phyloP scores from a whole-genome alignment of 2,113 vertebrate species.

The Psilopogon haemacephalus region DNA sequence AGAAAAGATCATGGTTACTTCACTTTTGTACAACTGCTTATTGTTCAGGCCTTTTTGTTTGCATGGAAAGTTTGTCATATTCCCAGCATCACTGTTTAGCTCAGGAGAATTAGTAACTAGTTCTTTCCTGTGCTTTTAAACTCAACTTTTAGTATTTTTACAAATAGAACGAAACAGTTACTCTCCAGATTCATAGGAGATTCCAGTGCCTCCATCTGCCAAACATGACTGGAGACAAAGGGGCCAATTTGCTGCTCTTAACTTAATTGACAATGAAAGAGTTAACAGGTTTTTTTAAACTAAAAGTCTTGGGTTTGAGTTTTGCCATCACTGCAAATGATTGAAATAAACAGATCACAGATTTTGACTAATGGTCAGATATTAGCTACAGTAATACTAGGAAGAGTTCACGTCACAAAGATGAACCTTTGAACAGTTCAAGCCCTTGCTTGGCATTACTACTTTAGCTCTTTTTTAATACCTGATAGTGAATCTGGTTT shows the following conservation, averaged over 20 bases:
- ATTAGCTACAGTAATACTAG: background rate
- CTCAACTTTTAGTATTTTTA: background rate
- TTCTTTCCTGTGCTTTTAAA: background rate
- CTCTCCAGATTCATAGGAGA: background rate
- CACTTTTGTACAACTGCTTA: too few species aligned
- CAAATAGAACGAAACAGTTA: background rate
- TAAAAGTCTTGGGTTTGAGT: background rate
- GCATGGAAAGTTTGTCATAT: background rate
- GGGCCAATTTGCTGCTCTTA: background rate
- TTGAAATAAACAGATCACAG: background rate
- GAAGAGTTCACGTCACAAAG: background rate
- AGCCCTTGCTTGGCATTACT: background rate
- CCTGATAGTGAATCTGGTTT: background rate
- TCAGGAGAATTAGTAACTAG: background rate
- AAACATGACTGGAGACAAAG: background rate
- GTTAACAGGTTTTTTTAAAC: too few species aligned
- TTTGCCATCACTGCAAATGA: background rate
- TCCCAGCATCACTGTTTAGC: background rate
- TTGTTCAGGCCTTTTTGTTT: background rate
- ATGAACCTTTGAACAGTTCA: background rate
- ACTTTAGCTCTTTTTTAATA: background rate
- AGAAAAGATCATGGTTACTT: background rate
- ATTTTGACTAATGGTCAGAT: background rate
- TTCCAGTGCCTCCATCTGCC: background rate
- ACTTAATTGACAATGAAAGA: background rate